phyloP scores from a whole-genome alignment of 53 echinoderm and acorn worm genomes.

The Holothuria scabra region DNA sequence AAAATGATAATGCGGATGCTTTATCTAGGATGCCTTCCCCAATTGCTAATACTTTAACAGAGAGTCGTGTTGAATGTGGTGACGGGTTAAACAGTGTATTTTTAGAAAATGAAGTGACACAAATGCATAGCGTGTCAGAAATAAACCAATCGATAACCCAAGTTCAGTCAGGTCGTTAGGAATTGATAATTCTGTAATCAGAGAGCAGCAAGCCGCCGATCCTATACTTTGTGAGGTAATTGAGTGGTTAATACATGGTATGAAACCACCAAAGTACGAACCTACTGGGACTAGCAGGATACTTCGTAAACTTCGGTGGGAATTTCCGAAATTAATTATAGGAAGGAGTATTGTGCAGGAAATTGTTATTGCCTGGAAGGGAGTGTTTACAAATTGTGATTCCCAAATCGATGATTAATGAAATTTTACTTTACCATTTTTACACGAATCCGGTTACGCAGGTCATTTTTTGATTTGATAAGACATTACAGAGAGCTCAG shows the following conservation, averaged over 20 bases:
- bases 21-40: slow-evolving; percentile 64
- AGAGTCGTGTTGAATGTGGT: too few species aligned
- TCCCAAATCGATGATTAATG: background rate
- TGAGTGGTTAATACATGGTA: background rate
- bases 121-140: too few species aligned
- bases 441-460: too few species aligned
- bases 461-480: background rate
- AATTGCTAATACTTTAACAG: background rate
- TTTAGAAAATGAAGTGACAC: too few species aligned
- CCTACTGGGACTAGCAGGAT: background rate
- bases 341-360: slow-evolving; percentile 7
- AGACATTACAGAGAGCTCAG: slow-evolving; percentile 44
- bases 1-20: slow-evolving; percentile 73
- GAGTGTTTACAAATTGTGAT: slow-evolving; percentile 17
- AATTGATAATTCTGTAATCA: background rate
- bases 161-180: background rate
- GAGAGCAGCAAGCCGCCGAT: background rate
- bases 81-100: too few species aligned
- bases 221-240: background rate
- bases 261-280: background rate
- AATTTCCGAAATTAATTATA: background rate
- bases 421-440: too few species aligned
- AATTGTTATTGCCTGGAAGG: slow-evolving; percentile 3
- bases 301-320: slow-evolving; percentile 30
- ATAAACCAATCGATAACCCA: too few species aligned